Evolutionary conservation across 30 jellyfish, hydroid and myxozoan genomes (phyloP).

Genomic region (Chironex yamaguchii): DNA sequence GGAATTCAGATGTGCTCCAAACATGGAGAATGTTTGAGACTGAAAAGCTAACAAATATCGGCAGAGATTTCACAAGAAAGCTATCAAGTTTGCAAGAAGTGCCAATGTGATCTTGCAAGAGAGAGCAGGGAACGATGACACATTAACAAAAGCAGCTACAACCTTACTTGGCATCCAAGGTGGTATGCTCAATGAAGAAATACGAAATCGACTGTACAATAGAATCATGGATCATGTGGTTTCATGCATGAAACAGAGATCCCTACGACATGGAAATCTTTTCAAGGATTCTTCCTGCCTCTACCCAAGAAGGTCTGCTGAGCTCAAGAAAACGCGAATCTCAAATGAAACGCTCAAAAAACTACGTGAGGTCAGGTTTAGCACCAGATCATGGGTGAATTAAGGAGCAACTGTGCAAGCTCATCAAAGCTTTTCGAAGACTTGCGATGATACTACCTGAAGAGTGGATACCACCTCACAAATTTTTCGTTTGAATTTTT

Average conservation of each 20-base stretch:
- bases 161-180: background rate
- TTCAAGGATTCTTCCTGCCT: conserved; percentile 25
- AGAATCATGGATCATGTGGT: conserved; percentile 5
- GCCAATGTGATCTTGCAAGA: too few relatives aligned
- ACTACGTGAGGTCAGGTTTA: too few relatives aligned
- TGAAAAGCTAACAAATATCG: too few relatives aligned
- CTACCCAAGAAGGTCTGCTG: conserved; percentile 3
- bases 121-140: too few relatives aligned
- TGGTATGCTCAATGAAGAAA: background rate
- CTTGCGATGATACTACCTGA: conserved; percentile 31
- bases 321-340: conserved; percentile 12
- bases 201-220: conserved; percentile 17
- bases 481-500: too few relatives aligned
- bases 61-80: too few relatives aligned
- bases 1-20: too few relatives aligned
- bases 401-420: conserved; percentile 38
- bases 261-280: conserved; percentile 2
- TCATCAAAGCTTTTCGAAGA: conserved; percentile 41
- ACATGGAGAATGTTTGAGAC: too few relatives aligned
- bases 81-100: too few relatives aligned
- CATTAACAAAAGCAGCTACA: too few relatives aligned
- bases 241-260: conserved; percentile 10
- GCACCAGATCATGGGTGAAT: too few relatives aligned
- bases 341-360: conserved; percentile 7
- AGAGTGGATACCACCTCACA: too few relatives aligned